Percentiles rank a stretch among this genome's conserved stretches.
phyloP scores from a whole-genome alignment of 2,888 invertebrate species.

The Sepiola atlantica region DNA sequence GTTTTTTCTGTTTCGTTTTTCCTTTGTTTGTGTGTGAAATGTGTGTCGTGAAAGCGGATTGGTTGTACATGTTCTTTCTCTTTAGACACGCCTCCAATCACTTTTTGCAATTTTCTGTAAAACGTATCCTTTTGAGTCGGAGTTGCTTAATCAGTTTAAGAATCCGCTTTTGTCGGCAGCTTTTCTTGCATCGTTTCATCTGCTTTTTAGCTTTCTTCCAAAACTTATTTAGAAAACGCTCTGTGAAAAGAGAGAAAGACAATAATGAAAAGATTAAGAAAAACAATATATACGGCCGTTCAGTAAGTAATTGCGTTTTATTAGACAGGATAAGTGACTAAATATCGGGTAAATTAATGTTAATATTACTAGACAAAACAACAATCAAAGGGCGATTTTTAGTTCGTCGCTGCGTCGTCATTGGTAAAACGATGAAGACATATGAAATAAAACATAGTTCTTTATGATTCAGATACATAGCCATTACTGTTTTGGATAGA shows the following conservation, averaged over 20 bases:
- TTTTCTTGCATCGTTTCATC: conserved; percentile 45
- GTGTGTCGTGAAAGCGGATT: background rate
- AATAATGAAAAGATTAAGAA: background rate
- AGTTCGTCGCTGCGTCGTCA: no score
- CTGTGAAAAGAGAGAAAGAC: background rate
- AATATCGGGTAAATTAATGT: background rate
- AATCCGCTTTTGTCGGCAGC: conserved; percentile 40
- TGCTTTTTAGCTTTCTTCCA: conserved; percentile 41
- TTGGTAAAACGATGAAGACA: no score
- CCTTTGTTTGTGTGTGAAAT: background rate
- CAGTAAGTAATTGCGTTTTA: no score
- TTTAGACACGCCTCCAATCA: background rate
- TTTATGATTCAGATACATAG: no score
- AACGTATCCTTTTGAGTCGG: conserved; percentile 39
- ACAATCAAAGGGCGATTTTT: no score
- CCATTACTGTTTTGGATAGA: no score
- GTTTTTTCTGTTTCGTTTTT: no score
- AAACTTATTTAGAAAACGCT: conserved; percentile 35
- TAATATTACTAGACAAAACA: background rate
- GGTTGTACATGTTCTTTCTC: background rate
- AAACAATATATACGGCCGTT: background rate
- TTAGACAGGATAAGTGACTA: background rate
- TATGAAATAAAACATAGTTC: no score
- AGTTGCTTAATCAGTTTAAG: conserved; percentile 36
- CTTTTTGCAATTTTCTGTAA: conserved; percentile 45